These are phyloP conservation scores for Dasypolia templi DNA, from an alignment of 2,888 invertebrate species.

Conservation along the genomic window DNA sequence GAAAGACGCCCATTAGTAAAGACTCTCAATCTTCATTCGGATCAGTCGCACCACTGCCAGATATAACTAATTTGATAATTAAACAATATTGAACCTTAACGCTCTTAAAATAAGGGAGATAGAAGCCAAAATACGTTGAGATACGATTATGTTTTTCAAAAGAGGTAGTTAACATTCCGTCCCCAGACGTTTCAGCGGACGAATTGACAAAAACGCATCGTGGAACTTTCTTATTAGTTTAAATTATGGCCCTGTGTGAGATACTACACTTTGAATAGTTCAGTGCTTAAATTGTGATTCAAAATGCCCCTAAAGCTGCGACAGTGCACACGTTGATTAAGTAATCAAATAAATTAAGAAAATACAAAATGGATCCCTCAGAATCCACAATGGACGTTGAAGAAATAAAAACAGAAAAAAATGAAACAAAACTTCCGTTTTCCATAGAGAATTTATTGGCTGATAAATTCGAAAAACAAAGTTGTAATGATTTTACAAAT, in stretches of 20 bases:
- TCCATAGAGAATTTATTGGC: conserved; percentile 86
- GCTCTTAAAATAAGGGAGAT: conserved; percentile 54
- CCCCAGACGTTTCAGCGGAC: conserved; percentile 82
- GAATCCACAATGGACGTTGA: conserved; percentile 75
- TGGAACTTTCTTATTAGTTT: conserved; percentile 85
- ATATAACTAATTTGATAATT: conserved; percentile 72
- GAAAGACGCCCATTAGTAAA: conserved; percentile 89
- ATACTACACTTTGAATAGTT: conserved; percentile 53
- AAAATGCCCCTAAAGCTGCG: conserved; percentile 65
- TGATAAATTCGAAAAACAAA: conserved; percentile 77
- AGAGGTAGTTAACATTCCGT: conserved; percentile 86
- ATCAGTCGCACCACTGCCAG: conserved; percentile 73
- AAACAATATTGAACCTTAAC: conserved; percentile 72
- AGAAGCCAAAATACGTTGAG: conserved; percentile 46
- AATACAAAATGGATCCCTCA: conserved; percentile 59
- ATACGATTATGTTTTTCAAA: conserved; percentile 82
- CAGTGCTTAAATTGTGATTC: conserved; percentile 63
- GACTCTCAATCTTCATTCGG: conserved; percentile 87
- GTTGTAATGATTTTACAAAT: conserved; percentile 45
- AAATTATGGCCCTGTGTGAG: conserved; percentile 75
- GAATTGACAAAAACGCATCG: conserved; percentile 89
- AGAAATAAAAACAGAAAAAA: conserved; percentile 76
- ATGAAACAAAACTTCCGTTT: conserved; percentile 82
- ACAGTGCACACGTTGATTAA: conserved; percentile 67
- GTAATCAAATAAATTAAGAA: conserved; percentile 28